Percentiles rank a stretch among this genome's conserved stretches.
These are phyloP conservation scores for Fragum fragum DNA, from an alignment of 2,888 invertebrate species.

Conservation along the genomic window DNA sequence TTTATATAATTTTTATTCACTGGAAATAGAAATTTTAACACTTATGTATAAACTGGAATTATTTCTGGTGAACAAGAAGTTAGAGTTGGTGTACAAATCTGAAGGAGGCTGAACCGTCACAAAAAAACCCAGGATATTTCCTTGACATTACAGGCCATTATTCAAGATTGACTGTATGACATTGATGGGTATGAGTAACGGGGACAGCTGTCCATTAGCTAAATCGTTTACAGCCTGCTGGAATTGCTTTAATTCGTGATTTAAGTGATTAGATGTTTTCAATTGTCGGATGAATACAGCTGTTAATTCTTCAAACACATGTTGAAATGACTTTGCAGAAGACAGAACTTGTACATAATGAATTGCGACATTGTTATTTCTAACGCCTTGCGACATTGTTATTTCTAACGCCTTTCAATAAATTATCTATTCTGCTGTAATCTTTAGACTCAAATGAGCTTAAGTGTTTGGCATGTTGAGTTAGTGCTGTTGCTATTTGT, in stretches of 20 bases:
- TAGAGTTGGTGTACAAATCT: slow-evolving; percentile 18
- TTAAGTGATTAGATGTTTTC: slow-evolving; percentile 18
- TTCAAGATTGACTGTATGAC: slow-evolving; percentile 12
- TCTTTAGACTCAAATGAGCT: slow-evolving; percentile 5
- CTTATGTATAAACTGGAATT: slow-evolving; percentile 27
- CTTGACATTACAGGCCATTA: slow-evolving; percentile 26
- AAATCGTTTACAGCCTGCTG: slow-evolving; percentile 28
- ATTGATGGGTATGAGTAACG: slow-evolving; percentile 23
- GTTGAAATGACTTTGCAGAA: background rate
- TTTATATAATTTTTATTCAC: slow-evolving; percentile 19
- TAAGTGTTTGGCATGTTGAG: slow-evolving; percentile 28
- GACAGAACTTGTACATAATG: background rate
- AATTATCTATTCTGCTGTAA: slow-evolving; percentile 24
- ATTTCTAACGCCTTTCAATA: slow-evolving; percentile 22
- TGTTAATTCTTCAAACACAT: slow-evolving; percentile 29
- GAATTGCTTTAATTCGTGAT: slow-evolving; percentile 33
- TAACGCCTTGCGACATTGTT: slow-evolving; percentile 8
- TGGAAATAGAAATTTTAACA: slow-evolving; percentile 31
- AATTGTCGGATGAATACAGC: background rate
- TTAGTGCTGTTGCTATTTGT: slow-evolving; percentile 29
- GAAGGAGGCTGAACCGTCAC: slow-evolving; percentile 1
- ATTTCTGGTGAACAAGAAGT: slow-evolving; percentile 36
- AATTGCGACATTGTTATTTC: slow-evolving; percentile 11
- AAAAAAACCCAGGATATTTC: slow-evolving; percentile 34
- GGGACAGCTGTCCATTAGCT: slow-evolving; percentile 39